Conservation (phyloP, 2,888 invertebrate species). For the Polydrusus pterygomalis region DNA sequence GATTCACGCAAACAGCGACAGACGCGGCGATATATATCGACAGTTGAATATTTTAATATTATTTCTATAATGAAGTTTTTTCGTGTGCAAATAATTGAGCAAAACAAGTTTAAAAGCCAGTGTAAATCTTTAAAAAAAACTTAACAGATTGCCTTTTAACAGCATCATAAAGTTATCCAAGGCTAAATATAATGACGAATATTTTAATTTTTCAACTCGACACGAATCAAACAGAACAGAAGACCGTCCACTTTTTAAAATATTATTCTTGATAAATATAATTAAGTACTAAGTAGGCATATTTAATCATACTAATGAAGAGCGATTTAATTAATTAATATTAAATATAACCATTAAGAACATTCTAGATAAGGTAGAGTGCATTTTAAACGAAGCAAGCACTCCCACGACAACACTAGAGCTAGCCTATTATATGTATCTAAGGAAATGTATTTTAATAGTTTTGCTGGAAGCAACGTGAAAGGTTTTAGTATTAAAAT, state of each 20-base stretch:
- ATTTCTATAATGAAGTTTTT: too few species aligned
- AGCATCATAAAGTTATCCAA: conserved; percentile 10
- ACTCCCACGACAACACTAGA: conserved; percentile 29
- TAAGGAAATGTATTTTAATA: conserved; percentile 35
- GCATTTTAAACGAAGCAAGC: conserved; percentile 24
- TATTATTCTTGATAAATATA: conserved; percentile 2
- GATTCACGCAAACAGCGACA: too few species aligned
- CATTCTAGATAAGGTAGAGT: conserved; percentile 29
- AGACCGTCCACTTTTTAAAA: neutral
- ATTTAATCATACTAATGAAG: conserved; percentile 10
- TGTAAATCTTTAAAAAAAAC: neutral
- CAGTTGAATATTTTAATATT: too few species aligned
- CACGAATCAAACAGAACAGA: neutral
- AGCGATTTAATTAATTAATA: conserved; percentile 28
- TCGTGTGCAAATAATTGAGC: neutral
- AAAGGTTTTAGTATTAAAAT: conserved; percentile 38
- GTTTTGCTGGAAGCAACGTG: conserved; percentile 42
- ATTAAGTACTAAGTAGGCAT: conserved; percentile 7
- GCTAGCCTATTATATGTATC: conserved; percentile 31
- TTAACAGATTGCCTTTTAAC: conserved; percentile 16
- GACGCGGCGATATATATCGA: too few species aligned
- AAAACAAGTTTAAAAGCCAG: conserved; percentile 6
- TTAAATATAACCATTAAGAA: conserved; percentile 6
- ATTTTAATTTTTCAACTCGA: conserved; percentile 14
- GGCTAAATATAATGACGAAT: neutral